These are phyloP conservation scores for Drosophila nigricruria DNA, from an alignment of 2,888 invertebrate species.

Conservation along the genomic window DNA sequence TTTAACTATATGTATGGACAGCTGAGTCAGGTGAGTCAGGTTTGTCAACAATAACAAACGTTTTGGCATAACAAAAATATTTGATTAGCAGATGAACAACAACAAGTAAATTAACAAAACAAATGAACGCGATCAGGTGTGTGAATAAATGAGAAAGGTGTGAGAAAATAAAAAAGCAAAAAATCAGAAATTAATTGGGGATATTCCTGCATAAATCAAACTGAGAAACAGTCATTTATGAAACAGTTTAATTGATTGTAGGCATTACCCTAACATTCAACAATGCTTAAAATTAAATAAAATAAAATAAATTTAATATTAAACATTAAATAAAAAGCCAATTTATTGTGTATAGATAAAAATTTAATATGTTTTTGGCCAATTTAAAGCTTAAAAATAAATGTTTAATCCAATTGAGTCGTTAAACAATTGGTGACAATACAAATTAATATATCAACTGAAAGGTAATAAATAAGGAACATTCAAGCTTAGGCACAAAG, in stretches of 20 bases:
- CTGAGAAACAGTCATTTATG: background rate
- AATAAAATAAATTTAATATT: constrained; percentile 6
- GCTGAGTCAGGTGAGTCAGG: constrained; percentile 37
- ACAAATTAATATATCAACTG: constrained; percentile 23
- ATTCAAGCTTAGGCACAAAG: constrained; percentile 37
- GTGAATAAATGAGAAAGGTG: constrained; percentile 7
- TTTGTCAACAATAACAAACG: constrained; percentile 4
- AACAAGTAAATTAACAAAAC: constrained; percentile 32
- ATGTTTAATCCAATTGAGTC: constrained; percentile 46
- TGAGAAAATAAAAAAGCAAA: background rate
- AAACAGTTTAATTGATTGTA: background rate
- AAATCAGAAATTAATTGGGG: constrained; percentile 15
- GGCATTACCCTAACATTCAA: background rate
- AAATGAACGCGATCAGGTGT: constrained; percentile 29
- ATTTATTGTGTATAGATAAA: constrained; percentile 37
- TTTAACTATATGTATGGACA: background rate
- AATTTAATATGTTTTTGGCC: constrained; percentile 56
- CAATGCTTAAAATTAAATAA: constrained; percentile 7
- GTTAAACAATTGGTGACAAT: constrained; percentile 52
- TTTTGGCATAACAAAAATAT: constrained; percentile 38
- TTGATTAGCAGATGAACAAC: constrained; percentile 41
- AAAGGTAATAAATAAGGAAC: constrained; percentile 44
- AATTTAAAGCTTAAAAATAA: constrained; percentile 31
- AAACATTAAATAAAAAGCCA: constrained; percentile 42
- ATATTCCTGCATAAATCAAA: constrained; percentile 1